Percentiles rank a stretch among this genome's conserved stretches.
These are phyloP conservation scores for Hypanus sabinus DNA, from an alignment of 2,113 vertebrate species.

Conservation along the genomic window DNA sequence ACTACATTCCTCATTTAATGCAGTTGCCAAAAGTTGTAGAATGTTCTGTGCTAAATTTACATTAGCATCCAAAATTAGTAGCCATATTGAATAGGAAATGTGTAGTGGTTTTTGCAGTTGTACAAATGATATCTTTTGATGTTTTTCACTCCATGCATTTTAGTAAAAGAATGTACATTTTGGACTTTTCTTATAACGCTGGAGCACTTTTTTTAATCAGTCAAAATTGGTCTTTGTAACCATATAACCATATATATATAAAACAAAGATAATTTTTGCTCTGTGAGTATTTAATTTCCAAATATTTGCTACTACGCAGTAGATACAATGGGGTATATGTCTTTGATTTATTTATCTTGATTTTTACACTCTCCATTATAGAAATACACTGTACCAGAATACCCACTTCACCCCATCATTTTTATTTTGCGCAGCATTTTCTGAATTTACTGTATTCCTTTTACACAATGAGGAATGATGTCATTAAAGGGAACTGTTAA, in stretches of 20 bases:
- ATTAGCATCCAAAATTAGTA: constrained; percentile 23
- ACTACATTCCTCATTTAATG: constrained; percentile 20
- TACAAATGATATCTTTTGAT: constrained; percentile 72
- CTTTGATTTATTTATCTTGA: too few relatives aligned
- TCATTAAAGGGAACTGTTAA: background rate
- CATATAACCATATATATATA: background rate
- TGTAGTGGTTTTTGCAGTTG: background rate
- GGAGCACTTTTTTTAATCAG: background rate
- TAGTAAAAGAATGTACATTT: constrained; percentile 50
- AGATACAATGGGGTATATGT: too few relatives aligned
- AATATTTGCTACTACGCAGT: too few relatives aligned
- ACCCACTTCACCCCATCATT: too few relatives aligned
- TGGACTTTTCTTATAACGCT: background rate
- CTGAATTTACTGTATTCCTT: too few relatives aligned
- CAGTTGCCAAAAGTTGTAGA: constrained; percentile 25
- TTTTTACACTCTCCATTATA: too few relatives aligned
- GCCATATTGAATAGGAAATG: constrained; percentile 23
- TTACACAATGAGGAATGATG: too few relatives aligned
- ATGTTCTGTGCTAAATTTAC: background rate
- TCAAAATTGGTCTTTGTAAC: too few relatives aligned
- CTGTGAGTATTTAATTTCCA: too few relatives aligned
- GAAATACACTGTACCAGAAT: too few relatives aligned
- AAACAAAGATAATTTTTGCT: too few relatives aligned
- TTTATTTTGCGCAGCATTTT: too few relatives aligned
- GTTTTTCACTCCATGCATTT: constrained; percentile 70